These are phyloP conservation scores for Cisticola juncidis DNA, from an alignment of 2,113 vertebrate species.

Conservation along the genomic window DNA sequence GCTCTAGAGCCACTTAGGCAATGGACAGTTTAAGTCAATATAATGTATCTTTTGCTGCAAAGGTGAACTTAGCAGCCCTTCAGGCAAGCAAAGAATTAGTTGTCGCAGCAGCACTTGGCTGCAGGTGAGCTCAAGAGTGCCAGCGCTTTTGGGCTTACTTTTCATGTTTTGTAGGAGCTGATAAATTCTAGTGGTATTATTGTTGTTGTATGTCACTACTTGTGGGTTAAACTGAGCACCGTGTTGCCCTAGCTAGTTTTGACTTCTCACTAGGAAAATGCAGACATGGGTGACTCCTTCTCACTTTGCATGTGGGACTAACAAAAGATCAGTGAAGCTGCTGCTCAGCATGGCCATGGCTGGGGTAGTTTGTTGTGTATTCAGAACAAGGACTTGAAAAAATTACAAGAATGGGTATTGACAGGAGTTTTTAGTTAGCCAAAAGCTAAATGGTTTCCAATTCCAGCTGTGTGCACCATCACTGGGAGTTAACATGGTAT, in stretches of 20 bases:
- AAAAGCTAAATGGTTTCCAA: neutral
- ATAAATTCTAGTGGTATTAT: neutral
- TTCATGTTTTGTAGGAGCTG: neutral
- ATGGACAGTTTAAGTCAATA: neutral
- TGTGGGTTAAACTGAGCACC: neutral
- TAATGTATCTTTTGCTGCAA: neutral
- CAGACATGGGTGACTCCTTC: rapidly evolving
- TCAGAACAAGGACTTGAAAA: neutral
- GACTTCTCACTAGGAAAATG: neutral
- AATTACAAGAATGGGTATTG: neutral
- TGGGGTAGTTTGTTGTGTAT: neutral
- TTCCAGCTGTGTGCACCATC: neutral
- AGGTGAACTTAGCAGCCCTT: neutral
- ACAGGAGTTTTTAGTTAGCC: neutral
- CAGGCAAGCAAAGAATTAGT: neutral
- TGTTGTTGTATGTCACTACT: neutral
- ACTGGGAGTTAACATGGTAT: rapidly evolving
- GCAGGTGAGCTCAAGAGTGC: neutral
- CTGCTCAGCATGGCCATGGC: rapidly evolving
- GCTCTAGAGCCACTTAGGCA: neutral
- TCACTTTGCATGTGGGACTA: neutral
- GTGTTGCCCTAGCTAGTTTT: neutral
- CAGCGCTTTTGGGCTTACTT: neutral
- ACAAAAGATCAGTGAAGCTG: neutral
- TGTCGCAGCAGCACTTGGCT: neutral